Conservation (phyloP, 2,113 vertebrate genomes). For the Otis tarda region DNA sequence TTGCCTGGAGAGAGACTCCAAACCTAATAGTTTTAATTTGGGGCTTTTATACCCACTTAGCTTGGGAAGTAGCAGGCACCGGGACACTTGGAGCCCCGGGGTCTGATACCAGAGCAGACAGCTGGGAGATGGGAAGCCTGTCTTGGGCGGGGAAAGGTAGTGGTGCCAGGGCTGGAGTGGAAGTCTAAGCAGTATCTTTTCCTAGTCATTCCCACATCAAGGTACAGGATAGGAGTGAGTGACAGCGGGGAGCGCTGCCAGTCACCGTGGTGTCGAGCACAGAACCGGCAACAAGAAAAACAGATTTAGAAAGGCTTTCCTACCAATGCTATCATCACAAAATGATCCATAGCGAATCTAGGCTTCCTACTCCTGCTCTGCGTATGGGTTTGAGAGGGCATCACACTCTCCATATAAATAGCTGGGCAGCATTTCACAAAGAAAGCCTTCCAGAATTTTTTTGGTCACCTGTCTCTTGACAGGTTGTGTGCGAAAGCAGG, state of each 20-base stretch:
- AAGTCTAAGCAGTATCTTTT: background rate
- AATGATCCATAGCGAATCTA: rapidly evolving
- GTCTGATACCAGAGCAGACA: background rate
- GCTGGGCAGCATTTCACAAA: background rate
- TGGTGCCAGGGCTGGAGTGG: background rate
- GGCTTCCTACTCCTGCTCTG: background rate
- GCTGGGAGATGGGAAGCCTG: rapidly evolving
- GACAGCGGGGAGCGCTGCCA: background rate
- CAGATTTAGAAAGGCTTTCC: background rate
- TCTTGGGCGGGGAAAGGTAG: too few species aligned
- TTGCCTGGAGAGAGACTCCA: background rate
- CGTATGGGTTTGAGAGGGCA: background rate
- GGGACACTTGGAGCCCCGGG: background rate
- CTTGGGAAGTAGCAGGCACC: background rate
- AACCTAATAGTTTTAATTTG: background rate
- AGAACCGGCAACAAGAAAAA: background rate
- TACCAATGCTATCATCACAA: background rate
- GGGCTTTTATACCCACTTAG: background rate
- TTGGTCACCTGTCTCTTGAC: background rate
- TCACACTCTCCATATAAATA: rapidly evolving
- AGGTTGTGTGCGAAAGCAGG: background rate
- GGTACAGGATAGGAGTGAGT: background rate
- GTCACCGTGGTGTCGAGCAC: background rate
- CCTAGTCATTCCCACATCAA: background rate
- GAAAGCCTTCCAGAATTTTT: background rate